Evolutionary conservation across 2,113 vertebrate species (phyloP), one percentile per base, ranked within the genome.

Genomic region (Tretioscincus oriximinensis): DNA sequence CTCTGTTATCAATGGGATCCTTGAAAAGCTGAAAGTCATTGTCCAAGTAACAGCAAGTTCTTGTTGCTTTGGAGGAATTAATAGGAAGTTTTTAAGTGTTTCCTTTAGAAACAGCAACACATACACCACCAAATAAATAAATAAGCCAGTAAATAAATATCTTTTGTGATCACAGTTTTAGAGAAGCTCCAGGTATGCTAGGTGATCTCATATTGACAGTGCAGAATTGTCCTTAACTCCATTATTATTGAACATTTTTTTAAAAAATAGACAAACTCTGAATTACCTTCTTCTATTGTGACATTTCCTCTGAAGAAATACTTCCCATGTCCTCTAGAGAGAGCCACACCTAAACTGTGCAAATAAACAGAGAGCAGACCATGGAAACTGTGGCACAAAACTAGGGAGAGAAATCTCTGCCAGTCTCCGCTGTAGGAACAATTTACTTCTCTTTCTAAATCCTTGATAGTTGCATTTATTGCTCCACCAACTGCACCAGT

Each of bases 271-370:
- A 81, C 85, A 61, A 63, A 51, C 8, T 31, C 21, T 4, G 20
- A 14, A 45, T 91, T 94, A 99, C 98, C 98, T 98, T 99, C 98
- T 86, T 99, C 98, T 70, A 99, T 94, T 63, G 97, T 98, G 81
- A 99, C 97, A 1, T 99, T 99, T 54, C 98, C 98, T 90, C 96
- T 96, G 95, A 99, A 99, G 93, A 97, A 97, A 92, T 96, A 99
- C 91, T 98, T 99, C 77, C 98, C 98, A 21, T 99, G 98, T 88
- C 98, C 98, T 93, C 97, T 96, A 87, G 98, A 98, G 83, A 99
- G 96, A 89, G 97, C 97, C 83, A 99, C 98, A 86, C 97, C 98
- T 91, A 99, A 96, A 94, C 98, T 99, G 93, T 92, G 95, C 87
- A 90, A 87, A 96, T 81, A 82, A 82, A 94, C 90, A 94, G 89